Conservation (phyloP, 1,140 invertebrate genomes). For the Drosophila albomicans region DNA sequence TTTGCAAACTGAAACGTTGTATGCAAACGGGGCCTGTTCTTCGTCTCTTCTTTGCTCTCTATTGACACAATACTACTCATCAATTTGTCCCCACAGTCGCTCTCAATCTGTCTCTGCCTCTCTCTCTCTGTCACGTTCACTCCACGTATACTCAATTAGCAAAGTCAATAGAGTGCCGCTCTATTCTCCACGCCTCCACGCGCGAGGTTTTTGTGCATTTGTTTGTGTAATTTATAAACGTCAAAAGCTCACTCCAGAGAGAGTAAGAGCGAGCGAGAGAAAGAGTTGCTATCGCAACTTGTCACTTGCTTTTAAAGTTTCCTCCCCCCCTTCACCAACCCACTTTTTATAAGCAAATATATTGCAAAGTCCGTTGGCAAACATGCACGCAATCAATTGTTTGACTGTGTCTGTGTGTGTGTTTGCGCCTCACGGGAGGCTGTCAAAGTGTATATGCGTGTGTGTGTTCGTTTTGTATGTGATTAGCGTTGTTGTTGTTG, state of each 20-base stretch:
- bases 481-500: slow-evolving; percentile 37
- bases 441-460: slow-evolving; percentile 27
- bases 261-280: neutral
- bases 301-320: slow-evolving; percentile 42
- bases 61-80: slow-evolving; percentile 7
- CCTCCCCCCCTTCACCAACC: neutral
- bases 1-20: slow-evolving; percentile 35
- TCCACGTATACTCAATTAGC: slow-evolving; percentile 69
- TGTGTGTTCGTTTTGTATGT: slow-evolving; percentile 7
- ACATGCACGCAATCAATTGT: slow-evolving; percentile 47
- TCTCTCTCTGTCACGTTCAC: slow-evolving; percentile 10
- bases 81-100: slow-evolving; percentile 20
- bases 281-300: slow-evolving; percentile 17
- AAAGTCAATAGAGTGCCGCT: slow-evolving; percentile 71
- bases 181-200: slow-evolving; percentile 25
- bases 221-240: slow-evolving; percentile 78
- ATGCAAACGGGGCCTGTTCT: slow-evolving; percentile 22
- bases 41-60: neutral
- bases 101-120: neutral
- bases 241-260: slow-evolving; percentile 51
- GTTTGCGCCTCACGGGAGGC: slow-evolving; percentile 5
- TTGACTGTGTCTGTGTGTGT: neutral
- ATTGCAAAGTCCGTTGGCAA: slow-evolving; percentile 49
- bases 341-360: slow-evolving; percentile 25
- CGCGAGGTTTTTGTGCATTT: slow-evolving; percentile 57